A percentile compares a stretch with the other conserved stretches of the same genome.
Conservation (phyloP, 2,113 vertebrate species). For the Phaetusa simplex region DNA sequence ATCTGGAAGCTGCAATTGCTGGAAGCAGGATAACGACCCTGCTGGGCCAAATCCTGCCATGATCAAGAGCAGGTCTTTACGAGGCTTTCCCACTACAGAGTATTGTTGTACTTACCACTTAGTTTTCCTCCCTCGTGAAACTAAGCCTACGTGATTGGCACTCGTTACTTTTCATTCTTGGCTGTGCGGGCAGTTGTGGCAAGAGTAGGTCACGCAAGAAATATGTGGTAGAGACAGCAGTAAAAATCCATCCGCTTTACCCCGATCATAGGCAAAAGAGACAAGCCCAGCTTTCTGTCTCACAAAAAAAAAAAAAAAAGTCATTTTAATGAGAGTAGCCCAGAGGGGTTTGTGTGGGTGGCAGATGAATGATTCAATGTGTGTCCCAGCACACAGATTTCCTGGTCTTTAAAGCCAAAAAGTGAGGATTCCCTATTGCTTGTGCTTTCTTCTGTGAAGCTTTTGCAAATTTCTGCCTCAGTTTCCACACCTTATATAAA, state of each 20-base stretch:
- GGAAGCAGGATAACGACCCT: neutral
- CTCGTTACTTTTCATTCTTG: neutral
- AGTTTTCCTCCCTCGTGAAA: neutral
- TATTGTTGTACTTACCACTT: neutral
- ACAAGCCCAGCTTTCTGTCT: neutral
- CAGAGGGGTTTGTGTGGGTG: neutral
- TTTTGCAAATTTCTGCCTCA: neutral
- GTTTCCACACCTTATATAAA: neutral
- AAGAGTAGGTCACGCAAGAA: neutral
- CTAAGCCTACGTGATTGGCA: neutral
- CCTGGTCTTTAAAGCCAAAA: neutral
- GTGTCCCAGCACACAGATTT: neutral
- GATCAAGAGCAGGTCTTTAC: neutral
- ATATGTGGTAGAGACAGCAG: neutral
- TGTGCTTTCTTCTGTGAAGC: neutral
- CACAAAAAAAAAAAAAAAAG: neutral
- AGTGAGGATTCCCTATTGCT: neutral
- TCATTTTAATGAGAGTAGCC: neutral
- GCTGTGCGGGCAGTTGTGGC: neutral
- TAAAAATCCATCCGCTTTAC: neutral
- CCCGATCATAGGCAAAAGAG: neutral
- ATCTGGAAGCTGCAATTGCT: conserved; percentile 1
- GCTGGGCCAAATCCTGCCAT: neutral
- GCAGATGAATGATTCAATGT: neutral
- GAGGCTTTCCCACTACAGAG: neutral